Evolutionary conservation across 2,113 vertebrate genomes (phyloP), one percentile per base, ranked within the genome.

Genomic region (Pseudorhombus dupliciocellatus): DNA sequence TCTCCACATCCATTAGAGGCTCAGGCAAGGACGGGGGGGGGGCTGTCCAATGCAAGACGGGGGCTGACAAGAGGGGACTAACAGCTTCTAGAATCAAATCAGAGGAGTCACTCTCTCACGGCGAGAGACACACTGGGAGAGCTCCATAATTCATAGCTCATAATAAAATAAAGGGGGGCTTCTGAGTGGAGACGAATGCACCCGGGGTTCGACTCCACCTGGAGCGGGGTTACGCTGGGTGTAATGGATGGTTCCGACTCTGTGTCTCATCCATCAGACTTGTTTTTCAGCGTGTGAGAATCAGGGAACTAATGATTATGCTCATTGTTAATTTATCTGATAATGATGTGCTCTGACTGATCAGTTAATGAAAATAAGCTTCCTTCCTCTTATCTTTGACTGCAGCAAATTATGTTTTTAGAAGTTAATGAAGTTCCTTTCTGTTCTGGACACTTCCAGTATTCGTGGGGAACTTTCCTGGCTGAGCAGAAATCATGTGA

Each of bases 1-100:
- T 66, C 73, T 59, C 28, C 67, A 52, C 59, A 67, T 88, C 91
- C 86, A 90, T 92, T 91, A 92, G 79, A 84, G 63, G 42, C 58
- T 37, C 34, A 3, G 34, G 34, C 2, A 37, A 37, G 11, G 34
- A 11, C 26, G 9, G 31, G 31, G 31, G 34, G 34, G 34, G 34
- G 34, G 34, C 34, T 37, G 10, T 69, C 31, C 61, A 79, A 44
- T 44, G 40, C 40, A 44, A 44, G 14, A 18, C 40, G 40, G 34
- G 34, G 74, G 16, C 26, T 52, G 67, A 50, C 44, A 50, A 76
- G 56, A 70, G 76, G 79, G 66, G 55, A 50, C 78, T 71, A 84
- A 91, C 69, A 77, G 77, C 64, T 61, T 65, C 42, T 7, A 16
- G 54, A 76, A 84, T 84, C 87, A 84, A 90, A 90, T 89, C 79